Percentiles rank a stretch among this genome's conserved stretches.
These are phyloP conservation scores for Ceyx cyanopectus DNA, from an alignment of 2,113 vertebrate species.

Conservation along the genomic window DNA sequence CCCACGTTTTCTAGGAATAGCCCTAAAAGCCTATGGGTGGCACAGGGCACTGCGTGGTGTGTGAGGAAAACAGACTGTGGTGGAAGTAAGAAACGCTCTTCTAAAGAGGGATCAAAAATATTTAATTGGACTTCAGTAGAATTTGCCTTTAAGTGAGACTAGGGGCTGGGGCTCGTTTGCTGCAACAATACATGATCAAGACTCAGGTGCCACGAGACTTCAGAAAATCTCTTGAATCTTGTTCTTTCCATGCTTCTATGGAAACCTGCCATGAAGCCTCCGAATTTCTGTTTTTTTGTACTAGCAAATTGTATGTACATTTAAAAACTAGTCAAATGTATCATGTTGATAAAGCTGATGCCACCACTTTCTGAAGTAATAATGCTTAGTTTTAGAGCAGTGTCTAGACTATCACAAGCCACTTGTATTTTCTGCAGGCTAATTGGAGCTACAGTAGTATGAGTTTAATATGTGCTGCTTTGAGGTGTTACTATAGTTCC, in stretches of 20 bases:
- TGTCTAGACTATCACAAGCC: neutral
- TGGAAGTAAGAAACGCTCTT: neutral
- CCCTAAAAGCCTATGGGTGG: neutral
- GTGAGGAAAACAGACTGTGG: neutral
- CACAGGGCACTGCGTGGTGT: neutral
- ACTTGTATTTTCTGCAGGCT: neutral
- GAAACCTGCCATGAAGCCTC: neutral
- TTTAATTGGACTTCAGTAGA: neutral
- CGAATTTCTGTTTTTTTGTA: neutral
- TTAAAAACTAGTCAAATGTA: neutral
- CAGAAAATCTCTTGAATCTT: neutral
- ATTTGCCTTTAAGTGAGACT: neutral
- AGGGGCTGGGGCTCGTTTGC: neutral
- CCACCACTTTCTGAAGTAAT: neutral
- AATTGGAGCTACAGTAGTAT: neutral
- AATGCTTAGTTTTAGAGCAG: neutral
- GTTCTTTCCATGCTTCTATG: neutral
- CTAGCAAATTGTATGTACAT: neutral
- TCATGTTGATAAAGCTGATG: neutral
- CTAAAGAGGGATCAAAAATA: neutral
- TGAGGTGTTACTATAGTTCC: neutral
- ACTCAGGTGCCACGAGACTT: neutral
- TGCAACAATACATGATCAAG: neutral
- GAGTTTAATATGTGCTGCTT: neutral
- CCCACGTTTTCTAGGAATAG: conserved; percentile 8